A percentile compares a stretch with the other conserved stretches of the same genome.
Evolutionary conservation across 2,888 invertebrate genomes (phyloP).

Genomic region (Acronicta leporina): DNA sequence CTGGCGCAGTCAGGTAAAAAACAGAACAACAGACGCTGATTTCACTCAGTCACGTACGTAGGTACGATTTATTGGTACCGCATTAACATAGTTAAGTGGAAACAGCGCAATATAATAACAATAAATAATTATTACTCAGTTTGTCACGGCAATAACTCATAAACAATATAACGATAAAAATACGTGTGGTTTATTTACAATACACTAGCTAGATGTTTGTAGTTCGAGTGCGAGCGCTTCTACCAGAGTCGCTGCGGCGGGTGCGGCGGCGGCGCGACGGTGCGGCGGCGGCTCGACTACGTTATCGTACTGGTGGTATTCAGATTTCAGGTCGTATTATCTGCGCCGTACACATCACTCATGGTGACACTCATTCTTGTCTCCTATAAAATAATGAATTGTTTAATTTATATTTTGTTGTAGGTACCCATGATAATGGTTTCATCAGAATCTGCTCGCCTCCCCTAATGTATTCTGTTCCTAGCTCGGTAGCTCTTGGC

Average conservation of each 20-base stretch:
- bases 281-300: neutral
- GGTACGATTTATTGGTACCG: neutral
- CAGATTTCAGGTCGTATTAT: slow-evolving; percentile 2
- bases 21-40: neutral
- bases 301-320: neutral
- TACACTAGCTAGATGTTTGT: too few relatives aligned
- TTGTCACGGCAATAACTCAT: slow-evolving; percentile 5
- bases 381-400: neutral
- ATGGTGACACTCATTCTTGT: neutral
- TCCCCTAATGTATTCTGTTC: slow-evolving; percentile 2
- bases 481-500: too few relatives aligned
- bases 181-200: neutral
- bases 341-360: neutral
- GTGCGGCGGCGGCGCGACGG: neutral
- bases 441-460: neutral
- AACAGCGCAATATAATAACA: slow-evolving; percentile 4
- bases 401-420: neutral
- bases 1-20: too few relatives aligned
- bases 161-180: neutral
- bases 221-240: too few relatives aligned
- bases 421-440: neutral
- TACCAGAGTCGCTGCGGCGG: neutral
- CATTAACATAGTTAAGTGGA: neutral
- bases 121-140: neutral
- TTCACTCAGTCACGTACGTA: slow-evolving; percentile 6